Evolutionary conservation across 2,888 invertebrate species (phyloP), one percentile per base, ranked within the genome.

Genomic region (Brassicogethes aeneus): DNA sequence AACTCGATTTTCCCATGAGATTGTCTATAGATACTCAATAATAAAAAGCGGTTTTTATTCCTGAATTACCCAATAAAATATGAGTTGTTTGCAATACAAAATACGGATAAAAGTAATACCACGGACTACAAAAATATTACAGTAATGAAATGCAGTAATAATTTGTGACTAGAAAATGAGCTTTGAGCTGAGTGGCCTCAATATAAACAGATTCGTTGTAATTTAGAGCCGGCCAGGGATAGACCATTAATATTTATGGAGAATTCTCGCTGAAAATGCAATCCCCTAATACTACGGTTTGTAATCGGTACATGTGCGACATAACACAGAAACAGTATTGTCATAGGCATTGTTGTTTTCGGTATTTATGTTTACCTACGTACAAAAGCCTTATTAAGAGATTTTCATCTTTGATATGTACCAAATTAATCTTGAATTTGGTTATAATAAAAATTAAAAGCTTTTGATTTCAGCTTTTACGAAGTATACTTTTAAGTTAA

Each of bases 171-270:
- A 39, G 37, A 37, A 46, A 43, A 46, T 43, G 40, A 37, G 37
- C 43, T 34, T 43, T 16, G 33, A 42, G 39, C 41, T 40, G 45
- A 43, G 42, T 41, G 43, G 40, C 40, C 45, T 36, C 36, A 15
- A 39, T 43, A 41, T 43, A 47, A 36, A 36, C 41, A 41, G 17
- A 40, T 40, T 36, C 36, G 17, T 36, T 16, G 40, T 36, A 33
- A 37, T 41, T 36, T 41, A 41, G 36, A 41, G 33, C 33, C 41
- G 33, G 34, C 41, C n/a, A 23, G 41, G 37, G 41, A 33, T 15
- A 32, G 15, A 29, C 38, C 37, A 42, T 42, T 42, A 42, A 42
- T 38, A 42, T 42, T 42, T 42, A 42, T 42, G 31, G 42, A 32
- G 32, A 32, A 32, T 32, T 32, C 38, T 34, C 34, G 37, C 30